These are phyloP conservation scores for Amphipyra tragopoginis DNA, from an alignment of 2,888 invertebrate genomes.

Conservation along the genomic window DNA sequence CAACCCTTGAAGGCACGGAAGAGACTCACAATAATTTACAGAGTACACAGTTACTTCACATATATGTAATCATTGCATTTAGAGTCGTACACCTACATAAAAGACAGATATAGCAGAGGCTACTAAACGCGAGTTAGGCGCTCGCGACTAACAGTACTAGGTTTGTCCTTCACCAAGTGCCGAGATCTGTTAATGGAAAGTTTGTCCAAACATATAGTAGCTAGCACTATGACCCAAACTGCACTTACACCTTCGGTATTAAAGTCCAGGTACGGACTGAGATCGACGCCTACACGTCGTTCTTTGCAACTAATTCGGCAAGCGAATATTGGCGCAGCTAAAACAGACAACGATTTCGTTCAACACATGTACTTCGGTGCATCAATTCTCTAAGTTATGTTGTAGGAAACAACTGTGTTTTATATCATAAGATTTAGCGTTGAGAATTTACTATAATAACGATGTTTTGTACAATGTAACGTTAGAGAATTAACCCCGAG, in stretches of 20 bases:
- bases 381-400: constrained; percentile 39
- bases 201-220: constrained; percentile 71
- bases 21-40: no score
- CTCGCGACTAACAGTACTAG: constrained; percentile 59
- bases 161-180: constrained; percentile 62
- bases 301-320: constrained; percentile 85
- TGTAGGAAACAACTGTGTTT: constrained; percentile 14
- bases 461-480: constrained; percentile 27
- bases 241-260: constrained; percentile 82
- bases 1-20: no score
- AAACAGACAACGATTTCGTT: constrained; percentile 81
- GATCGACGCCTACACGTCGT: constrained; percentile 80
- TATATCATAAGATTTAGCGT: constrained; percentile 7
- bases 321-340: constrained; percentile 88
- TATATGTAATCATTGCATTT: not conserved
- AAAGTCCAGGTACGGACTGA: constrained; percentile 74
- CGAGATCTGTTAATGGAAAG: constrained; percentile 76
- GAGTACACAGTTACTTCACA: no score
- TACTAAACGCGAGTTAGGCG: constrained; percentile 70
- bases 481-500: constrained; percentile 31
- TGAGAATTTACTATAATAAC: not conserved
- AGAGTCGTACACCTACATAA: constrained; percentile 58
- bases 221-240: constrained; percentile 73
- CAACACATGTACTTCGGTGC: constrained; percentile 46
- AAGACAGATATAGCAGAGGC: constrained; percentile 65